Base-by-base conservation (phyloP, 2,113 vertebrate species). In the Callocephalon fimbriatum region DNA sequence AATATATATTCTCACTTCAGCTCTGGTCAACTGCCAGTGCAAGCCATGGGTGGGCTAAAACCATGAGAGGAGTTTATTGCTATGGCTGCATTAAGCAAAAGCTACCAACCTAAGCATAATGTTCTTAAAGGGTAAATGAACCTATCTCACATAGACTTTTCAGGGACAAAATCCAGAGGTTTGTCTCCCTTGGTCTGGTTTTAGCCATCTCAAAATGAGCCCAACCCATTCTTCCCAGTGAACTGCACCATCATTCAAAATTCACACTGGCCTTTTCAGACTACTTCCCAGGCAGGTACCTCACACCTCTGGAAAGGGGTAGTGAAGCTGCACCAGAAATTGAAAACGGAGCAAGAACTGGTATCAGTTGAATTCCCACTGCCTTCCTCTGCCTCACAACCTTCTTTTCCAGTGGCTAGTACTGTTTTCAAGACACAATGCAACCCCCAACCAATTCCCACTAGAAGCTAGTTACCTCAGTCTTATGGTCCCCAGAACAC, bases 251-350 rank as follows among this genome's bases (percentile, higher is more conserved):
- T 21, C 18, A 47, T 45, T 47, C 59, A 53, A 32, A 63, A 53
- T 19, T 42, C 22, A 23, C 32, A 5, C 1, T 11, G 13, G 15
- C 29, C 13, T 53, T 58, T 65, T 35, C 29, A 31, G 54, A 29
- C 9, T 27, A 4, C 40, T 62, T 35, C 32, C 38, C 23, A 32
- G 53, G 47, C 47, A 78, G 18, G 12, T 35, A 58, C 31, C 19
- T 23, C 0, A 0, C 15, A 40, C 10, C 47, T 22, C 71, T 25
- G 12, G 6, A 51, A 37, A 48, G 6, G 5, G 9, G 11, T 5
- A 62, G 26, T 54, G 42, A 50, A 35, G 9, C 61, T 47, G n/a
- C 37, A 38, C 38, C 44, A 44, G 56, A 26, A 80, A 48, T 3
- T 1, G 7, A 50, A 67, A 3, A 2, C 48, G 17, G 21, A 19